phyloP scores from a whole-genome alignment of 2,113 vertebrate genomes.

The Eurystomus gularis region DNA sequence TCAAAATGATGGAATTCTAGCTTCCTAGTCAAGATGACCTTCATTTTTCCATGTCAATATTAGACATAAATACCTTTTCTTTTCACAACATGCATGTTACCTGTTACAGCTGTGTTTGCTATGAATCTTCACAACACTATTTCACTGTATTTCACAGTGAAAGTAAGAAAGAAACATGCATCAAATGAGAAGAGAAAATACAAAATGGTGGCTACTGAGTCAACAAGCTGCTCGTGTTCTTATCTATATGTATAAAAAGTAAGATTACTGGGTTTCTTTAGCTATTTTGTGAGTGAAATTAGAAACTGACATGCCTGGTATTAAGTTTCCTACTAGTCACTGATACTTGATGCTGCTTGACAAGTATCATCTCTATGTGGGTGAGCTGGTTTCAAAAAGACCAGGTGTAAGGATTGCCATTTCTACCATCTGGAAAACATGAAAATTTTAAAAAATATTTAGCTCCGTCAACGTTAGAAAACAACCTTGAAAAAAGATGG shows the following conservation, averaged over 20 bases:
- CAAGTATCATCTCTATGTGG: background rate
- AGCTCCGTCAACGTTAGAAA: background rate
- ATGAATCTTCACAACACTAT: background rate
- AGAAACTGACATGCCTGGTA: background rate
- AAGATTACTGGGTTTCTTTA: background rate
- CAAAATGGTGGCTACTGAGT: background rate
- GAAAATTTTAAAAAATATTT: background rate
- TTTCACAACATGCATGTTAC: background rate
- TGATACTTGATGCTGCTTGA: background rate
- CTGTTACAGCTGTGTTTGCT: background rate
- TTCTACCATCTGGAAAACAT: background rate
- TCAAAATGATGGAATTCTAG: background rate
- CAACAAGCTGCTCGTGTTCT: fast-evolving
- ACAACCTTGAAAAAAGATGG: background rate
- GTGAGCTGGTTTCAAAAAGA: background rate
- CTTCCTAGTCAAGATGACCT: background rate
- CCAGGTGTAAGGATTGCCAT: fast-evolving
- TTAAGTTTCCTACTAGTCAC: background rate
- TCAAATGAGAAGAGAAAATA: background rate
- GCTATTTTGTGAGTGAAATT: background rate
- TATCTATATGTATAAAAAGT: background rate
- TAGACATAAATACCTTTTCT: background rate
- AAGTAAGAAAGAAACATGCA: background rate
- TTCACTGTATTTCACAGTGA: background rate
- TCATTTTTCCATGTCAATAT: background rate